Base-by-base conservation (phyloP, 2,797 vertebrate genomes). In the Gallinago solitaria region DNA sequence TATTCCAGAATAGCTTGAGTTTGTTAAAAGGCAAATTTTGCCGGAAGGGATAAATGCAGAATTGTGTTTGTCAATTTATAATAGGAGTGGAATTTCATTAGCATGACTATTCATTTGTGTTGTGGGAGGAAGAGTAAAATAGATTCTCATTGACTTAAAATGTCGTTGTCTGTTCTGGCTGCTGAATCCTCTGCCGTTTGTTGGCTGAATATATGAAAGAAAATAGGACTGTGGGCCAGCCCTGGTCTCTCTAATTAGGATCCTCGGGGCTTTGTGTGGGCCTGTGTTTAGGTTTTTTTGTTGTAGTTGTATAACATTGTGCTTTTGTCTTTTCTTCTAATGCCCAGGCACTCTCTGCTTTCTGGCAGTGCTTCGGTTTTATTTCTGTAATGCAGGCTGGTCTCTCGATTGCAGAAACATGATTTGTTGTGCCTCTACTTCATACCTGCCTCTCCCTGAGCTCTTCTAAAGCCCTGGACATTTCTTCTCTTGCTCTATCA, bases 111-210 rank as follows among this genome's bases (percentile, higher is more conserved):
- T 95, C 90, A 94, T 96, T 93, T 87, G 77, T 95, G 80, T 89
- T 84, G 93, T 95, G 83, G 95, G 96, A 96, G 91, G 88, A 96
- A 92, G 88, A 94, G 95, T 89, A 95, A 95, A 96, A 96, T 92
- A 96, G 93, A 94, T 96, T 91, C 85, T 94, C 94, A 94, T 95
- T 95, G 96, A 97, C 96, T 96, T 89, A 74, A 95, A 94, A 96
- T 96, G 96, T 96, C 96, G 90, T 85, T 96, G 91, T 95, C 96
- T 85, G 54, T 97, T 96, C 88, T 89, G 53, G 64, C 86, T 90
- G 70, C 83, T 89, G 80, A 95, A 84, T 95, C 89, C 95, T 94
- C 80, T 77, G 74, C 78, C 57, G 70, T 83, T 87, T 68, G 74
- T 80, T 96, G 90, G n/a, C 88, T 94, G 91, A 76, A 76, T 86